Conservation (phyloP, 2,113 vertebrate genomes). For the Lagopus leucura region DNA sequence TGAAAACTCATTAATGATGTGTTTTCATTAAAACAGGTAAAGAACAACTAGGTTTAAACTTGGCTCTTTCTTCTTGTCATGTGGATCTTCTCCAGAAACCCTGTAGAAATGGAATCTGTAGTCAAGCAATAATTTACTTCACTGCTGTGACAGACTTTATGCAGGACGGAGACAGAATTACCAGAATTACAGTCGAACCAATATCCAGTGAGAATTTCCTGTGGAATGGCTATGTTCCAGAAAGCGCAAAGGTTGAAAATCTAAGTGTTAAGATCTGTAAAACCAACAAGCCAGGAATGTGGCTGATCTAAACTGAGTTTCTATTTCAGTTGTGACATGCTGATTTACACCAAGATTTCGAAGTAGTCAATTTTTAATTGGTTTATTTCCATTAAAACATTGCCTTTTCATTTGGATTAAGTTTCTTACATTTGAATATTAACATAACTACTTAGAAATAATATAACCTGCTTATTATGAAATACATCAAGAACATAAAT, state of each 20-base stretch:
- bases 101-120: slow-evolving; percentile 81
- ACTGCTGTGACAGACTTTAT: slow-evolving; percentile 83
- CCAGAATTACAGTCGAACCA: slow-evolving; percentile 77
- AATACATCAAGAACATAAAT: background rate
- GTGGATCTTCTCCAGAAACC: slow-evolving; percentile 78
- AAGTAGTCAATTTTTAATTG: background rate
- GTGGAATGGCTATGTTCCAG: slow-evolving; percentile 87
- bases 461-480: background rate
- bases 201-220: slow-evolving; percentile 82
- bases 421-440: background rate
- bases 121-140: slow-evolving; percentile 78
- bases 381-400: background rate
- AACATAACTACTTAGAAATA: background rate
- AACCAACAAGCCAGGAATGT: background rate
- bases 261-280: slow-evolving; percentile 4
- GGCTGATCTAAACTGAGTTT: background rate
- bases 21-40: slow-evolving; percentile 69
- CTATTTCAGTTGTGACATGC: background rate
- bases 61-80: slow-evolving; percentile 87
- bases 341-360: background rate
- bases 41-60: slow-evolving; percentile 76
- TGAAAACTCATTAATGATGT: background rate
- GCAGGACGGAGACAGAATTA: slow-evolving; percentile 82
- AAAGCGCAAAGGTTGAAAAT: slow-evolving; percentile 79
- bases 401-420: background rate